Base-by-base conservation (phyloP, 2,797 vertebrate genomes). In the Sebastiscus albofasciatus region DNA sequence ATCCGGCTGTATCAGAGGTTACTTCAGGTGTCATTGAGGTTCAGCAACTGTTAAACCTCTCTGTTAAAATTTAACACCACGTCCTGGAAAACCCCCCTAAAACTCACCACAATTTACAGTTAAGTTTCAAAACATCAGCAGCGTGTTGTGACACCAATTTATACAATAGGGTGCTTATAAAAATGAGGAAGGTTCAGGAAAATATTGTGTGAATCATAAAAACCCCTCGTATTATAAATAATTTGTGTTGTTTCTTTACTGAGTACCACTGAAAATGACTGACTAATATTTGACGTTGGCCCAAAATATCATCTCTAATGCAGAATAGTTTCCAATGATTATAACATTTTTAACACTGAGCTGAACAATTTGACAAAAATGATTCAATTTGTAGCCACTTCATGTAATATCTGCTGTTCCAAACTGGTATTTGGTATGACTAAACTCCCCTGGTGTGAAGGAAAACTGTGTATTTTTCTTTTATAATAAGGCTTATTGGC, bases 151-250 rank as follows among this genome's bases (percentile, higher is more conserved):
- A 56, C 18, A 4, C 20, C 49, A 62, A 33, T 10, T 5, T 13
- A 12, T 14, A 65, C 7, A 6, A 20, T 6, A 6, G 12, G 1
- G 5, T 36, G 39, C 8, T 16, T 12, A 13, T 65, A 18, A 72
- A 73, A 68, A 74, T 36, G 39, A 65, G 62, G 75, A 82, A 70
- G 62, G 22, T 64, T 60, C 16, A 29, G 12, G 0, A 36, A 60
- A 52, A 61, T 8, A 68, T 11, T 27, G 20, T 2, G 29, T 65
- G 68, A 82, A 46, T 79, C 56, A 78, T 46, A 26, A 72, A 79
- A 58, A 79, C 14, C 22, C 10, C 12, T 18, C 18, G 42, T 46
- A 46, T 46, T 18, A 46, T 46, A 18, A 46, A 46, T 46, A 46
- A 18, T 18, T 0, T 0, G 16, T 18, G 0, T 46, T 42, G 67